Base-by-base conservation (phyloP, 2,888 invertebrate genomes). In the Ectropis crepuscularia region DNA sequence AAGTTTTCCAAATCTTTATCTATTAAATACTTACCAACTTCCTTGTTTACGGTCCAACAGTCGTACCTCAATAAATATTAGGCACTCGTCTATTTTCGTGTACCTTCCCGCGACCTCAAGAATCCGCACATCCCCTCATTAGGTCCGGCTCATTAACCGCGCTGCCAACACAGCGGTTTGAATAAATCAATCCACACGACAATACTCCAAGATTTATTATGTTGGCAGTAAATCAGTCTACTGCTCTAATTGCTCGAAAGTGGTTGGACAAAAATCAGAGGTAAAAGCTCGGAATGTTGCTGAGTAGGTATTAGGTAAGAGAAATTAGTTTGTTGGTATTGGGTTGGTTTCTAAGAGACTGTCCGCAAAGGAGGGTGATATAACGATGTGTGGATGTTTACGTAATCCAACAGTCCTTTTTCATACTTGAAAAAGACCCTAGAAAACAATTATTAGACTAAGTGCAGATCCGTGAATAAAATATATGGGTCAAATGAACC, bases 141-240 rank as follows among this genome's bases (percentile, higher is more conserved):
- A 80, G 72, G 53, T 46, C 46, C 65, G 63, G 58, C 74, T 80
- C 80, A 80, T 80, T 78, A 80, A 71, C 76, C 74, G 70, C 65
- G 69, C 74, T 71, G 77, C 76, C 76, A 72, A 76, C 74, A 75
- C 72, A 73, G 73, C 67, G 73, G 72, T 71, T 70, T 51, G 66
- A 67, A 75, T 82, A 80, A 79, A 82, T 82, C 81, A 74, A 67
- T 82, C 77, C 73, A 63, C 81, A 65, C 76, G 73, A 75, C 83
- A 73, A 75, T 74, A 79, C 65, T 36, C 71, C 76, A 77, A 83
- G 85, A 85, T 87, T 86, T 85, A 85, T 76, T 74, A 76, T 77
- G 81, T 71, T 68, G 77, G 70, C 72, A 76, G 79, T 88, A 83
- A 86, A 87, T 88, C 87, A 70, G 72, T 76, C 71, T 71, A 61